A percentile compares a stretch with the other conserved stretches of the same genome.
These are phyloP conservation scores for Heliconius hewitsoni DNA, from an alignment of 1,140 invertebrate species.

Conservation along the genomic window DNA sequence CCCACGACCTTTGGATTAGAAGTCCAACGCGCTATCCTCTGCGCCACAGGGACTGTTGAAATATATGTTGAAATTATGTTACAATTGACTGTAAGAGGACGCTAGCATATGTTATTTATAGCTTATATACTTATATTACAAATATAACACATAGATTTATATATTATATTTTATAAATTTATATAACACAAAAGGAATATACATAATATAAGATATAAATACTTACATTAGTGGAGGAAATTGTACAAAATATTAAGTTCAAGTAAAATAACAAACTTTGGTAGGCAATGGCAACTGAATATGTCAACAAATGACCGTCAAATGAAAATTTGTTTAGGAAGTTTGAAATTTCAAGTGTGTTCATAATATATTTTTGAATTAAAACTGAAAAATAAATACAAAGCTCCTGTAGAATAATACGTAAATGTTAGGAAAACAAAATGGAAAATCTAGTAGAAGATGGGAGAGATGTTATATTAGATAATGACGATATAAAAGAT, in stretches of 20 bases:
- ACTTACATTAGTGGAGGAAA: neutral
- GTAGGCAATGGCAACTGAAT: slow-evolving; percentile 50
- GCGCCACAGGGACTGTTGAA: slow-evolving; percentile 74
- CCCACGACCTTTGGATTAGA: slow-evolving; percentile 78
- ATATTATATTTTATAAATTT: neutral
- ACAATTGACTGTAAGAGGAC: neutral
- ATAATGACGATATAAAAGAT: slow-evolving; percentile 40
- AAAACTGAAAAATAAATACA: neutral
- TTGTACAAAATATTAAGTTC: neutral
- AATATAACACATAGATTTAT: neutral
- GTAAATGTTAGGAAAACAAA: slow-evolving; percentile 21
- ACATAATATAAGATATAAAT: neutral
- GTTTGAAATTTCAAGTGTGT: slow-evolving; percentile 56
- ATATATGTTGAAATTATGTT: neutral
- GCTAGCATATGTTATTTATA: slow-evolving; percentile 4
- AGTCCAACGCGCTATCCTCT: slow-evolving; percentile 74
- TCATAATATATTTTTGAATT: slow-evolving; percentile 5
- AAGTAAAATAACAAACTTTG: neutral
- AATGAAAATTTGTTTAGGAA: slow-evolving; percentile 57
- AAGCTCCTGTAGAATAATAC: neutral
- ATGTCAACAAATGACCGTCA: slow-evolving; percentile 64
- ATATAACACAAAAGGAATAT: neutral
- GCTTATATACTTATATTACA: neutral
- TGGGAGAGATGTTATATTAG: slow-evolving; percentile 25
- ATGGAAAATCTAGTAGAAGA: slow-evolving; percentile 41